Percentiles rank a stretch among this genome's conserved stretches.
Conservation (phyloP, 2,797 vertebrate genomes). For the Phoeniculus purpureus region DNA sequence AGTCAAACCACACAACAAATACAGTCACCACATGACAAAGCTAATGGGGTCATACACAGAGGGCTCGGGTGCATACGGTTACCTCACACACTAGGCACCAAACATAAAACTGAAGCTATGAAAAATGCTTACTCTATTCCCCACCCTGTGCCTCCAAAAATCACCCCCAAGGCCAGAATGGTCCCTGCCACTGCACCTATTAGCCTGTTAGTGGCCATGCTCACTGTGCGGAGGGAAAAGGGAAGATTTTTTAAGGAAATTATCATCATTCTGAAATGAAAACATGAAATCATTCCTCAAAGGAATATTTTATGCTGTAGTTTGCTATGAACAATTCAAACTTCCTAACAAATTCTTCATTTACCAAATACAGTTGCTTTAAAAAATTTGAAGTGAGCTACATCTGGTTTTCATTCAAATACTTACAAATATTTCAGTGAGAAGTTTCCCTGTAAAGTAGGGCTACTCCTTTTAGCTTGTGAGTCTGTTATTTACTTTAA, state of each 20-base stretch:
- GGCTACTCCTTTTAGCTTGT: background rate
- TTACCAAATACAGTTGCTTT: background rate
- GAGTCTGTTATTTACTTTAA: background rate
- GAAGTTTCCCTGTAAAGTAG: background rate
- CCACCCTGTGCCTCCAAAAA: slow-evolving; percentile 99
- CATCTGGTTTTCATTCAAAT: slow-evolving; percentile 25
- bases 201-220: slow-evolving; percentile 98
- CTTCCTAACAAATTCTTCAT: background rate
- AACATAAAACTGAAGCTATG: slow-evolving; percentile 82
- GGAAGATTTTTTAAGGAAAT: slow-evolving; percentile 81
- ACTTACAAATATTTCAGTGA: background rate
- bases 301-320: slow-evolving; percentile 32
- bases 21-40: slow-evolving; percentile 87
- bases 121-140: slow-evolving; percentile 99
- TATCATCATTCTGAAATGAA: slow-evolving; percentile 63
- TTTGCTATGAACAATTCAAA: slow-evolving; percentile 17
- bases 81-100: slow-evolving; percentile 91
- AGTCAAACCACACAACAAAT: slow-evolving; percentile 88
- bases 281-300: slow-evolving; percentile 55
- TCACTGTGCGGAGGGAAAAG: slow-evolving; percentile 97
- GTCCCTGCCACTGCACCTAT: slow-evolving; percentile 99
- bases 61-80: slow-evolving; percentile 83
- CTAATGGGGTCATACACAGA: slow-evolving; percentile 84
- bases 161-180: slow-evolving; percentile 99
- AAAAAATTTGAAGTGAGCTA: background rate